These are phyloP conservation scores for Triplophysa yarkandensis DNA, from an alignment of 2,797 vertebrate genomes.

Conservation along the genomic window DNA sequence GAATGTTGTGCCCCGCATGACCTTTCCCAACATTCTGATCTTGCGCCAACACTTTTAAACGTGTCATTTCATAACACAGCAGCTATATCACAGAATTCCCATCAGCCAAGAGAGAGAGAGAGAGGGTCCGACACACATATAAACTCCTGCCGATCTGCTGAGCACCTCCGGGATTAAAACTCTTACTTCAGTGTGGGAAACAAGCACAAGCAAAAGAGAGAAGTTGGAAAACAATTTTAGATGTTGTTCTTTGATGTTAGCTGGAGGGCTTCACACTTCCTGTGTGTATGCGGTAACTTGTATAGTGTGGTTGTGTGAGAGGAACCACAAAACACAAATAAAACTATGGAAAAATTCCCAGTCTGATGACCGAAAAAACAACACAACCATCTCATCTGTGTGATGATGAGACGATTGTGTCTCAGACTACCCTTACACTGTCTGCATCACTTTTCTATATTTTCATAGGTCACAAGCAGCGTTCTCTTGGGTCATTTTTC, in stretches of 20 bases:
- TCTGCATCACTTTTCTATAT: background rate
- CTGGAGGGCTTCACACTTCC: conserved; percentile 71
- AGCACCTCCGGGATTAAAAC: conserved; percentile 35
- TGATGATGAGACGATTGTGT: background rate
- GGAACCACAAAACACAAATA: conserved; percentile 51
- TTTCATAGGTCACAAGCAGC: background rate
- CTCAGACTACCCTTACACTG: background rate
- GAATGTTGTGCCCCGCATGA: conserved; percentile 74
- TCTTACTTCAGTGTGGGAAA: conserved; percentile 11
- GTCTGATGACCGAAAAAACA: conserved; percentile 7
- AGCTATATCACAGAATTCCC: conserved; percentile 48
- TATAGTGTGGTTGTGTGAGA: conserved; percentile 71
- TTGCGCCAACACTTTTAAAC: conserved; percentile 63
- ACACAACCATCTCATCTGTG: background rate
- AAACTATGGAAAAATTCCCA: conserved; percentile 29
- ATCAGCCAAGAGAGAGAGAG: conserved; percentile 16
- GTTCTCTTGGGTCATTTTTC: conserved; percentile 17
- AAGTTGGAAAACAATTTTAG: conserved; percentile 46
- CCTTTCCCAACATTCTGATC: conserved; percentile 66
- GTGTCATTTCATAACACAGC: conserved; percentile 66
- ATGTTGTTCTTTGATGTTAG: conserved; percentile 62
- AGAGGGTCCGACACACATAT: conserved; percentile 10
- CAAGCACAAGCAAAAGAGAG: conserved; percentile 26
- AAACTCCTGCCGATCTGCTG: conserved; percentile 22
- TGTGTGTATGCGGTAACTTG: conserved; percentile 64